Percentiles rank a stretch among this genome's conserved stretches.
These are phyloP conservation scores for Diloba caeruleocephala DNA, from an alignment of 2,888 invertebrate species.

Conservation along the genomic window DNA sequence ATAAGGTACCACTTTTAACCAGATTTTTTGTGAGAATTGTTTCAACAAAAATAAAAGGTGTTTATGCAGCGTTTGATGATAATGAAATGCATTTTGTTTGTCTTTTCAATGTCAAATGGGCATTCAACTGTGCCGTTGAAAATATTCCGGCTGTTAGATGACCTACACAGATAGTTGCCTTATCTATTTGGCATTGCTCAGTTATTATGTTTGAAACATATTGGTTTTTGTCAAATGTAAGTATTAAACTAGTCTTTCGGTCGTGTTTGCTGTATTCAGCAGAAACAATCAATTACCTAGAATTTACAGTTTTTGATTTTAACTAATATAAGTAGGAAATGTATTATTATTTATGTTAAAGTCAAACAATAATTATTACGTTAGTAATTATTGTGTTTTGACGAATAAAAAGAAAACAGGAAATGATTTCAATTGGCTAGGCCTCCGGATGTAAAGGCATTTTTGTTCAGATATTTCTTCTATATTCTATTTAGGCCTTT, in stretches of 20 bases:
- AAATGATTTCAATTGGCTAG: no score
- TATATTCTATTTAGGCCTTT: no score
- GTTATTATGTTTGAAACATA: slow-evolving; percentile 6
- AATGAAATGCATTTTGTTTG: slow-evolving; percentile 50
- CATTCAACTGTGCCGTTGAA: slow-evolving; percentile 64
- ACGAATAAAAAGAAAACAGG: no score
- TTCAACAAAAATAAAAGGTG: slow-evolving; percentile 18
- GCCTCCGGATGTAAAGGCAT: no score
- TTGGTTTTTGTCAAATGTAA: slow-evolving; percentile 4
- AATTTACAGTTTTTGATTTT: no score
- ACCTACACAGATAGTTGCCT: slow-evolving; percentile 19
- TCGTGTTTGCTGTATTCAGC: slow-evolving; percentile 12
- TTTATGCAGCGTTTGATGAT: slow-evolving; percentile 40
- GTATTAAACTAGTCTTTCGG: slow-evolving; percentile 14
- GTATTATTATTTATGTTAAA: not conserved
- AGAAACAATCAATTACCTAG: no score
- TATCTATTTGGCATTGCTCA: slow-evolving; percentile 9
- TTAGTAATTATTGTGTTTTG: no score
- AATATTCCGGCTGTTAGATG: slow-evolving; percentile 45
- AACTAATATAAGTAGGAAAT: no score
- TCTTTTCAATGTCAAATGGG: slow-evolving; percentile 65
- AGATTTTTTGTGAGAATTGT: no score
- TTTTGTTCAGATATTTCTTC: no score
- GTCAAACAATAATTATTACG: no score
- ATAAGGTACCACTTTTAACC: no score